Conservation (phyloP, 2,113 vertebrate genomes). For the Orientallactaga bullata region DNA sequence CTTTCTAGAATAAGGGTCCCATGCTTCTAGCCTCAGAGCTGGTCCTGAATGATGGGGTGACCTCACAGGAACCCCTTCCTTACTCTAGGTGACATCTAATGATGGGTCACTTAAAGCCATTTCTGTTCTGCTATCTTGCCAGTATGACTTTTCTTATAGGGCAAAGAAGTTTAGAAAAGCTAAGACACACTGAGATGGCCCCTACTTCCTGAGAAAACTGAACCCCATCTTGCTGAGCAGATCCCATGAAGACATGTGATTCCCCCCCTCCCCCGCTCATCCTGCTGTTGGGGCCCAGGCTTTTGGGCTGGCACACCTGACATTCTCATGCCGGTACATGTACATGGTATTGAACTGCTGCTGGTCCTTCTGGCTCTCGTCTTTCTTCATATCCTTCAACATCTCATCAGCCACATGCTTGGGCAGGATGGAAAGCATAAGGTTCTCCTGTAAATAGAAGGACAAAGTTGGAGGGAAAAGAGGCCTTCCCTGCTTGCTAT, state of each 20-base stretch:
- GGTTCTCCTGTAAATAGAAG: conserved; percentile 89
- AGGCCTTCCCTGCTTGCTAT: too few species aligned
- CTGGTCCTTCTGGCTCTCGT: conserved; percentile 93
- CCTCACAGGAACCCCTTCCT: not conserved
- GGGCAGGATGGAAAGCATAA: conserved; percentile 96
- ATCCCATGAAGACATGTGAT: fast-evolving
- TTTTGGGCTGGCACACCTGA: conserved; percentile 87
- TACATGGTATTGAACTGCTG: conserved; percentile 99
- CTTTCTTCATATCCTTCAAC: conserved; percentile 97
- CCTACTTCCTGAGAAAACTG: not conserved
- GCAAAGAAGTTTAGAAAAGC: not conserved
- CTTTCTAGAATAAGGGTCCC: not conserved
- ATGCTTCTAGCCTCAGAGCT: not conserved
- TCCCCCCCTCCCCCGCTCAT: not conserved
- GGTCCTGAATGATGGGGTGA: not conserved
- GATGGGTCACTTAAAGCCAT: fast-evolving
- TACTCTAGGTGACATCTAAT: fast-evolving
- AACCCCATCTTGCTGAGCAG: fast-evolving
- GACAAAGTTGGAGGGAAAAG: not conserved
- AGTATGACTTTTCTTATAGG: fast-evolving
- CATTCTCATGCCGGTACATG: conserved; percentile 98
- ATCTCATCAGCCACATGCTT: conserved; percentile 99
- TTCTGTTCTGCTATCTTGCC: fast-evolving
- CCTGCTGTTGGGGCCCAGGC: not conserved
- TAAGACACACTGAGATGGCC: not conserved